Evolutionary conservation across 2,113 vertebrate genomes (phyloP).

Genomic region (Rhynchomys soricoides): DNA sequence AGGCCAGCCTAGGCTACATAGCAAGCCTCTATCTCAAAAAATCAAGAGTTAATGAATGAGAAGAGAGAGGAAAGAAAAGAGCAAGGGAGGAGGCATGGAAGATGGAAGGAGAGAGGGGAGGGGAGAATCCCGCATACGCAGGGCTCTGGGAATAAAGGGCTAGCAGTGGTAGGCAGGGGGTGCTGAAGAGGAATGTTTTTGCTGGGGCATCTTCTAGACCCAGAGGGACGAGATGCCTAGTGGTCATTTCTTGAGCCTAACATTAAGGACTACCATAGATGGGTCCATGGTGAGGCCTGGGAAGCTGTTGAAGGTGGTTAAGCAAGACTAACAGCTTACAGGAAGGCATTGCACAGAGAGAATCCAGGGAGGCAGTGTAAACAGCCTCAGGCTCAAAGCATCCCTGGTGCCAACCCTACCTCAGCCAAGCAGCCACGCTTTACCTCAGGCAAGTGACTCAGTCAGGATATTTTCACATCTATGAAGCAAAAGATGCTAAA

Average conservation of each 20-base stretch:
- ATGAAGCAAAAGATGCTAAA: not conserved
- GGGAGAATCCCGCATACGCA: not conserved
- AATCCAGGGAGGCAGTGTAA: not conserved
- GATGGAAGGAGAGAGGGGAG: not conserved
- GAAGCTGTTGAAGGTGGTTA: not conserved
- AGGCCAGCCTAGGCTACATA: not conserved
- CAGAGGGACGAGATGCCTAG: not conserved
- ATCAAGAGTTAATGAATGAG: not conserved
- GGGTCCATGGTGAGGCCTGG: too few relatives aligned
- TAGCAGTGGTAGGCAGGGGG: fast-evolving
- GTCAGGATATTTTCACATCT: not conserved
- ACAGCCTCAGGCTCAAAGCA: not conserved
- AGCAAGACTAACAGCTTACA: not conserved
- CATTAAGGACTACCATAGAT: not conserved
- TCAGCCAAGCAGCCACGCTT: not conserved
- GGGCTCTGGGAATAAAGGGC: not conserved
- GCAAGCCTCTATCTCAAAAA: not conserved
- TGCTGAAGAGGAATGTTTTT: not conserved
- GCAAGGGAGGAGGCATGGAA: not conserved
- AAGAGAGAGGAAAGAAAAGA: not conserved
- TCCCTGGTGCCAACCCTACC: not conserved
- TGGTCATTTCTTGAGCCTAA: not conserved
- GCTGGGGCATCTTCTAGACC: not conserved
- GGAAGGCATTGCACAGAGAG: not conserved
- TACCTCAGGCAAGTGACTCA: not conserved